Evolutionary conservation across 2,888 invertebrate species (phyloP).

Genomic region (Ischnus inquisitorius): DNA sequence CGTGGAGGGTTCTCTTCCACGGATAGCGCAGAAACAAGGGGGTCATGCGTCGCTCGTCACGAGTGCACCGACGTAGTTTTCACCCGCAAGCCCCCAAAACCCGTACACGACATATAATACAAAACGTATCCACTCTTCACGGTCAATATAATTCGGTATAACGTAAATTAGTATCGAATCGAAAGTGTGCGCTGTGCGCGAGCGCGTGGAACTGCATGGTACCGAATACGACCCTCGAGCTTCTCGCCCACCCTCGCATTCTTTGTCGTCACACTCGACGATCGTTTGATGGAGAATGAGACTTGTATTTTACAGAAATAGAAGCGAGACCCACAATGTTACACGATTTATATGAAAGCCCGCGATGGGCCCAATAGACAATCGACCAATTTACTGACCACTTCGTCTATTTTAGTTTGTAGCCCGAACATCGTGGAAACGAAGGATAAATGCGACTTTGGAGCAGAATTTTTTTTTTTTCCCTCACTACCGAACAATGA

Average conservation of each 20-base stretch:
- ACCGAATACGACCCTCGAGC: conserved; percentile 1
- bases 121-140: conserved; percentile 75
- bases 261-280: conserved; percentile 63
- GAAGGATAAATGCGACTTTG: neutral
- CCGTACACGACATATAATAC: conserved; percentile 40
- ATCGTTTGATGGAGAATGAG: conserved; percentile 49
- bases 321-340: neutral
- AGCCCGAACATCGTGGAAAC: neutral
- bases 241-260: neutral
- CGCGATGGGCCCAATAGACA: conserved; percentile 45
- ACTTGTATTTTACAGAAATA: conserved; percentile 13
- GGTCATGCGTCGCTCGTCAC: conserved; percentile 80
- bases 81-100: conserved; percentile 71
- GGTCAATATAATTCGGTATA: conserved; percentile 82
- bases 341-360: neutral
- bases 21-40: conserved; percentile 73
- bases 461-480: neutral
- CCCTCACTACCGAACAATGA: conserved; percentile 1
- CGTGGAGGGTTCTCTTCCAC: conserved; percentile 41
- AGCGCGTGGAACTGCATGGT: conserved; percentile 11
- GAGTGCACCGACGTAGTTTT: conserved; percentile 69
- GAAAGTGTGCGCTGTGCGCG: conserved; percentile 59
- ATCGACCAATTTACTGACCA: conserved; percentile 45
- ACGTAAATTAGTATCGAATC: conserved; percentile 82
- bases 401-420: conserved; percentile 16